Evolutionary conservation across 1,140 invertebrate genomes (phyloP), one percentile per base, ranked within the genome.

Genomic region (Musca vetustissima): DNA sequence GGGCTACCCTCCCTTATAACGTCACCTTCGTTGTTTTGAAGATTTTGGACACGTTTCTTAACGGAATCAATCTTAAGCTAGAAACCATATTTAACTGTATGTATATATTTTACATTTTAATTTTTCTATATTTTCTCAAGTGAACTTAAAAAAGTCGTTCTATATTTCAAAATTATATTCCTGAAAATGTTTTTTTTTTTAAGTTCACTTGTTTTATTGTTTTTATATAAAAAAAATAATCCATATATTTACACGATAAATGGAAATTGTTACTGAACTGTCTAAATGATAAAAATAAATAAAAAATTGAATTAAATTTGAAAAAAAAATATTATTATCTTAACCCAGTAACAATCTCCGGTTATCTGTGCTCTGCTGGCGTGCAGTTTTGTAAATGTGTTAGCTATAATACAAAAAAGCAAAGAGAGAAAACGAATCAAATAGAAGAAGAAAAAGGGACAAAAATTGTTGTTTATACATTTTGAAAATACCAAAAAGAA

Each of bases 361-460:
- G 73, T 72, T 68, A 67, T 71, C 66, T 71, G 72, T 76, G 75
- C 66, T 71, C 71, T 76, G 75, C 72, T 78, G 78, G 75, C 78
- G 78, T 78, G 76, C 75, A 75, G 73, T 70, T n/a, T n/a, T 75
- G 64, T 25, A 67, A 70, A 28, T 21, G 43, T 59, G 53, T 17
- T n/a, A n/a, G n/a, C n/a, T n/a, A n/a, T n/a, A n/a, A n/a, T n/a
- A 57, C 13, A 43, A 11, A 43, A 43, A 43, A 8, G 6, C 11
- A 13, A 43, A 43, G 13, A 11, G 6, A 1, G 11, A 43, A 43
- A 11, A 6, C 36, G 13, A 43, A 43, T 43, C 7, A 22, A 57
- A 1, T 21, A 61, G 19, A 43, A 61, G 15, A 22, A 25, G 11
- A 47, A 64, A 69, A 69, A 61, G 67, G 69, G 61, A 67, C 57